Conservation (phyloP, 2,797 vertebrate genomes). For the Acrocephalus scirpaceus region DNA sequence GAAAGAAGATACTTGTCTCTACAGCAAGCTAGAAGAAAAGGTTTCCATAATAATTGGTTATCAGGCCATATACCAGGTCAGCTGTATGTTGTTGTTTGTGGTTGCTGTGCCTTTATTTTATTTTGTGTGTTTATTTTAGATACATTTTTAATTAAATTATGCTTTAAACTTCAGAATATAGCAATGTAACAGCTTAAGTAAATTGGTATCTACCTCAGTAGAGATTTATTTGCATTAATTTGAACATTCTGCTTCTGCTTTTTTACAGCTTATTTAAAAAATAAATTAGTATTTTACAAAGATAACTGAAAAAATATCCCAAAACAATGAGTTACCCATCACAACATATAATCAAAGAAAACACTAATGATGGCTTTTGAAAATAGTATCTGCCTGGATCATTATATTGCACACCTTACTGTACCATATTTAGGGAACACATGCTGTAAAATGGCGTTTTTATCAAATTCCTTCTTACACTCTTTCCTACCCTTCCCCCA, state of each 20-base stretch:
- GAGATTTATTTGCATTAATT: not conserved
- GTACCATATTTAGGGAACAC: not conserved
- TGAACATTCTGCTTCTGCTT: not conserved
- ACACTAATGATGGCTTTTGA: not conserved
- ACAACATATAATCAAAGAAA: not conserved
- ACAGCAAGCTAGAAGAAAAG: slow-evolving; percentile 83
- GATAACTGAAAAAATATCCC: not conserved
- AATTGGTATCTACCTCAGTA: not conserved
- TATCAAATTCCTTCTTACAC: not conserved
- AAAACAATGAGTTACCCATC: not conserved
- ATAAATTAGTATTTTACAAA: not conserved
- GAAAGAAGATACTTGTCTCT: slow-evolving; percentile 88
- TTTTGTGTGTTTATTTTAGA: not conserved
- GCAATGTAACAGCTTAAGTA: not conserved
- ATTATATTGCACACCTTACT: not conserved
- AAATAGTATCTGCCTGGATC: not conserved
- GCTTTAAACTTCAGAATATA: not conserved
- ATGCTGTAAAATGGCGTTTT: not conserved
- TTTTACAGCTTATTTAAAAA: not conserved
- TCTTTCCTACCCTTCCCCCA: not conserved
- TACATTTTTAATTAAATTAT: not conserved
- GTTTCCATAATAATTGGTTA: slow-evolving; percentile 85
- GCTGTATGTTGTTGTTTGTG: not conserved
- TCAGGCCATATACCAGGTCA: slow-evolving; percentile 82
- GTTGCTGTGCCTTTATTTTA: not conserved